Base-by-base conservation (phyloP, 1,140 invertebrate genomes). In the Scaptomyza graminum region DNA sequence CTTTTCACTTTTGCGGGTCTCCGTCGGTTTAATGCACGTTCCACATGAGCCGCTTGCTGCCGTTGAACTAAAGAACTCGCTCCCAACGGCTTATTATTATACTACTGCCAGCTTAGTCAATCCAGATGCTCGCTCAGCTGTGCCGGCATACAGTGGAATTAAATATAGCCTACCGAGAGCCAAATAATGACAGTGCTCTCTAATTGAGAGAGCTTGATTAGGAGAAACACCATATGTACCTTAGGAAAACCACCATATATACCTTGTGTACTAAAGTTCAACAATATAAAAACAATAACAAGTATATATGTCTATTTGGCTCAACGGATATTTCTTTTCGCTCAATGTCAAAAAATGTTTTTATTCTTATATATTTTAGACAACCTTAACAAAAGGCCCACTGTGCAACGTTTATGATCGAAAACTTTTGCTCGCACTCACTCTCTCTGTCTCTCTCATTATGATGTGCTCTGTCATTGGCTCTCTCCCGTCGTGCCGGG, bases 1-100 rank as follows among this genome's bases (percentile, higher is more conserved):
- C 44, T 63, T 69, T 74, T 63, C 71, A 63, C 68, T 71, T 71
- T 59, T 18, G 15, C 70, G 57, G 51, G 65, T 46, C 22, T 79
- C 39, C 55, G 28, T 46, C 43, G 37, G 31, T 67, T 70, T 37
- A 50, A 61, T 46, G 55, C 54, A 61, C 62, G 69, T 37, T 70
- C 59, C 79, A 71, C 55, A 76, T 67, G 52, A 82, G 44, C 63
- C 77, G 81, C 70, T 71, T 46, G 74, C 66, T 68, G 63, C 13
- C 74, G 81, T 66, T 83, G 52, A 76, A 85, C 83, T 87, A 74
- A 76, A 66, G 49, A 54, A 69, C 43, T 54, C 78, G 80, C 79
- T 85, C 74, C 74, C 57, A 63, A 46, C 56, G 61, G 82, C 71
- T 85, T 87, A 75, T 85, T 87, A 65, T 73, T 66, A 73, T 68